Evolutionary conservation across 2,888 invertebrate species (phyloP).

Genomic region (Spicauda simplicius): DNA sequence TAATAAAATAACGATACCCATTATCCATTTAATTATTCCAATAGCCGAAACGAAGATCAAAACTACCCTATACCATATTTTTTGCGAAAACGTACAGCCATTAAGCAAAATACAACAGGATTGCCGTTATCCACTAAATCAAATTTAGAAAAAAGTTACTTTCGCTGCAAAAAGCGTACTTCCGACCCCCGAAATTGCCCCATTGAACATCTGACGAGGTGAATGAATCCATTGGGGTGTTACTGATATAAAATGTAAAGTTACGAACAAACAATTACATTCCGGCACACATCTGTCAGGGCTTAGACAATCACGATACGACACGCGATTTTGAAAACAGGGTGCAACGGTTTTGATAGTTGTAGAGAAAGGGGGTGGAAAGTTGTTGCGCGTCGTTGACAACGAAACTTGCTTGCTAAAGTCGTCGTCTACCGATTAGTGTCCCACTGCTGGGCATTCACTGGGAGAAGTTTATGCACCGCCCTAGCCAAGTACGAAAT

Average conservation of each 20-base stretch:
- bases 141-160: constrained; percentile 56
- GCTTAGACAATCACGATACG: constrained; percentile 84
- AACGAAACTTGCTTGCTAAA: too few species aligned
- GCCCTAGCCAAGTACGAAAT: too few species aligned
- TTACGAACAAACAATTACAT: constrained; percentile 80
- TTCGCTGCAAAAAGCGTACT: constrained; percentile 70
- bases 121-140: constrained; percentile 63
- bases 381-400: too few species aligned
- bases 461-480: too few species aligned
- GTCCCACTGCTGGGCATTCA: too few species aligned
- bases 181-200: constrained; percentile 67
- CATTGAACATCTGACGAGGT: constrained; percentile 84
- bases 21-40: too few species aligned
- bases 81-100: neutral
- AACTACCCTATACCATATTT: neutral
- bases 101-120: constrained; percentile 4
- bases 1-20: too few species aligned
- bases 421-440: too few species aligned
- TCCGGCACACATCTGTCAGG: constrained; percentile 84
- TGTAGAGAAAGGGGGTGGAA: neutral
- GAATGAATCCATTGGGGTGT: constrained; percentile 79
- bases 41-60: too few species aligned
- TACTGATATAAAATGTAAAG: constrained; percentile 79
- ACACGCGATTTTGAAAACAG: constrained; percentile 71
- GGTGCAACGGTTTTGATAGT: constrained; percentile 57